Base-by-base conservation (phyloP, 64 coral and sea anemone species). In the Catalaphyllia jardinei region DNA sequence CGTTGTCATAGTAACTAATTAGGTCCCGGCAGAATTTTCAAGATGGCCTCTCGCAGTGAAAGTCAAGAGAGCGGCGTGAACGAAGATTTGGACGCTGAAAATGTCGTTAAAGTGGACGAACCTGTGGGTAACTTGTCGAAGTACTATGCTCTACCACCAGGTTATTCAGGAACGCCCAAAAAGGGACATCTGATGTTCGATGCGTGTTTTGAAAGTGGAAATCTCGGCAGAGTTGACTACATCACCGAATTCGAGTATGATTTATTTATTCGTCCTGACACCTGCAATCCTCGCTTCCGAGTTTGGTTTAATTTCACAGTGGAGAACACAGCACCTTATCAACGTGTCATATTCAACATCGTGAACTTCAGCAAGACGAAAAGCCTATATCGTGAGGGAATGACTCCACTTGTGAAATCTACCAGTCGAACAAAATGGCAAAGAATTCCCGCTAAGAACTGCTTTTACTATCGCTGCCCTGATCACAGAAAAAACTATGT, bases 351-450 rank as follows among this genome's bases (percentile, higher is more conserved):
- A 29, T 99, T 99, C 69, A 99, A 99, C 79, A 79, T 99, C 5
- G 97, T 99, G 6, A 99, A 99, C 73, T 99, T 99, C 51, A 99
- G 97, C 88, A 99, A 99, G 83, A 99, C 97, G 8, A 99, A 99
- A 77, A 99, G 97, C 29, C 89, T 99, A 59, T 99, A 99, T 73
- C 90, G 97, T 50, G 97, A 95, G 86, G 97, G 97, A 55, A 99
- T 99, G 97, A 99, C 90, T n/a, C 97, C 97, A 0, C 77, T 99
- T 2, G 97, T 99, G 8, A 99, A 99, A 59, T 99, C 97, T 9
- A 91, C 76, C 7, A 99, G 97, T 83, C 84, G 97, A 29, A 94
- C 90, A 35, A 99, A 95, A 81, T 99, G 97, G 97, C 97, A 99
- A 75, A 76, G 97, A 88, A 95, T 99, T 18, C 97, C 97, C 17